phyloP scores from a whole-genome alignment of 2,888 invertebrate genomes.

The Crossocerus cetratus region DNA sequence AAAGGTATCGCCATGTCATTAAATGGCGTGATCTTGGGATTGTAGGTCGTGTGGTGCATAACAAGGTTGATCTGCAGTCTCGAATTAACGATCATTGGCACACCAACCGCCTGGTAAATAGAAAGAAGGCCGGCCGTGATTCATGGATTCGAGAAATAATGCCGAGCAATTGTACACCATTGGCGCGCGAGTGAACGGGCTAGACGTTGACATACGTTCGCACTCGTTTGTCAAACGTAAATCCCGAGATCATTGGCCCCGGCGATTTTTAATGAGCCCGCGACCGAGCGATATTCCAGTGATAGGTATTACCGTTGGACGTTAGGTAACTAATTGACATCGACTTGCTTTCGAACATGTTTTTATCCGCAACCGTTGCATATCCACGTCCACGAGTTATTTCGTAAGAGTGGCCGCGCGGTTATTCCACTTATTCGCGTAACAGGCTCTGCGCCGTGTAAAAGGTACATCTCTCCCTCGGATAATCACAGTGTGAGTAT shows the following conservation, averaged over 20 bases:
- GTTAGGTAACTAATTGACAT: constrained; percentile 28
- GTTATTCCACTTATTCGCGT: constrained; percentile 9
- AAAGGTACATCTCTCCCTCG: not conserved
- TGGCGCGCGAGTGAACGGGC: no score
- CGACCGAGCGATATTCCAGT: constrained; percentile 1
- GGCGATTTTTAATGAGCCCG: constrained; percentile 3
- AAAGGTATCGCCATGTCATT: constrained; percentile 84
- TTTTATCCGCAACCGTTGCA: constrained; percentile 15
- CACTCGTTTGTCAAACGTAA: not conserved
- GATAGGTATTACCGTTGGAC: constrained; percentile 16
- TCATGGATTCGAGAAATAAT: not conserved
- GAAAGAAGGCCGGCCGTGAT: not conserved
- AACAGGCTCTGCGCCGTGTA: constrained; percentile 14
- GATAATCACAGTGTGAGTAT: not conserved
- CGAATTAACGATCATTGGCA: constrained; percentile 82
- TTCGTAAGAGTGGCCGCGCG: not conserved
- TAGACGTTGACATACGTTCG: no score
- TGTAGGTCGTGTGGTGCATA: constrained; percentile 81
- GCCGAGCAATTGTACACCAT: not conserved
- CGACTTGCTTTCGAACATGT: constrained; percentile 31
- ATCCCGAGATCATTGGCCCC: not conserved
- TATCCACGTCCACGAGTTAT: constrained; percentile 16
- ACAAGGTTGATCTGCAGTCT: constrained; percentile 87
- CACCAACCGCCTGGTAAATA: constrained; percentile 80
- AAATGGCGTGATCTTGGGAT: constrained; percentile 80